These are phyloP conservation scores for Priocnemis perturbator DNA, from an alignment of 2,888 invertebrate species.

Conservation along the genomic window DNA sequence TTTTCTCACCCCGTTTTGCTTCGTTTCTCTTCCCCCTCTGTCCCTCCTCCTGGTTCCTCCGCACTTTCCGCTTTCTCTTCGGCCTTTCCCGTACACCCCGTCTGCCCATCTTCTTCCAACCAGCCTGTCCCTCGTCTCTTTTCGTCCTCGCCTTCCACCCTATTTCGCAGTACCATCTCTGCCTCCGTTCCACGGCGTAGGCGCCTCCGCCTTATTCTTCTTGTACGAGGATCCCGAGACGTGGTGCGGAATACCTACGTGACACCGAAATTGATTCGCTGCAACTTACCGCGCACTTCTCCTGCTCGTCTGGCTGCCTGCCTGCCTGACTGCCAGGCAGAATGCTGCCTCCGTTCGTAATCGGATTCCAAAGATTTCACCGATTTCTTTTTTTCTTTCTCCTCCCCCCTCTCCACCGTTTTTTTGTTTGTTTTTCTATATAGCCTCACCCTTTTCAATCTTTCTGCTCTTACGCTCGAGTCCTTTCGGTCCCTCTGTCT, in stretches of 20 bases:
- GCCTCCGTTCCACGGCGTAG: slow-evolving; percentile 10
- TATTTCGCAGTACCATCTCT: neutral
- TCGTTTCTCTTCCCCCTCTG: neutral
- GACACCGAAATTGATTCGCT: slow-evolving; percentile 60
- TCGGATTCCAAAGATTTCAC: slow-evolving; percentile 53
- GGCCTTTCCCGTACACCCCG: neutral
- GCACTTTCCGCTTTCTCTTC: neutral
- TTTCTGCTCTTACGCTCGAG: too few species aligned
- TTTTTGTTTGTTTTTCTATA: too few species aligned
- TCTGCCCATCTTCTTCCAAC: neutral
- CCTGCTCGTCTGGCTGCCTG: slow-evolving; percentile 7
- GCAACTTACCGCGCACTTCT: slow-evolving; percentile 33
- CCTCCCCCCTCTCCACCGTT: neutral
- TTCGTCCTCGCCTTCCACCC: neutral
- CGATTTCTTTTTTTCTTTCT: slow-evolving; percentile 44
- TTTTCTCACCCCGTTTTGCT: neutral
- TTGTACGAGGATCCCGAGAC: slow-evolving; percentile 24
- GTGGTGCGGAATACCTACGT: slow-evolving; percentile 55
- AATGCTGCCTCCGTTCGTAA: slow-evolving; percentile 44
- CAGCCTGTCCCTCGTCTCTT: neutral
- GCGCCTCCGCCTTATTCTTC: slow-evolving; percentile 28
- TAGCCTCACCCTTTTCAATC: too few species aligned
- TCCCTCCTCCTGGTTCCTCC: too few species aligned
- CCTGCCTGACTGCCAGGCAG: slow-evolving; percentile 21
- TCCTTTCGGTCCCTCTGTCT: neutral